Evolutionary conservation across 1,140 invertebrate species (phyloP).

Genomic region (Thalassaphorura encarpata): DNA sequence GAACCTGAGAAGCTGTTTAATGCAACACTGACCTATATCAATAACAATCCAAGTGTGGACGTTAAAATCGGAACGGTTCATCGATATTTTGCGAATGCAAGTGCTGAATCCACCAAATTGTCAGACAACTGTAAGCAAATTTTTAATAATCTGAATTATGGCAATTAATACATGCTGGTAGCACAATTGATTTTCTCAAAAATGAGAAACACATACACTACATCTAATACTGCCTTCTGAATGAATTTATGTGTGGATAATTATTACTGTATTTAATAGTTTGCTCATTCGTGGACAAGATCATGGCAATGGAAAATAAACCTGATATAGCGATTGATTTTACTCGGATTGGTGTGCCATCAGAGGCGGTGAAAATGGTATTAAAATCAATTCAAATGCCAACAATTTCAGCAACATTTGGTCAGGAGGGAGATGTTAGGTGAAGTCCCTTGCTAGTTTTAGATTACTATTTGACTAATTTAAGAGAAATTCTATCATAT

Average conservation of each 20-base stretch:
- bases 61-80: conserved; percentile 51
- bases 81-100: conserved; percentile 50
- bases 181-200: not conserved
- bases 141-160: too few species aligned
- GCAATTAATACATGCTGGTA: too few species aligned
- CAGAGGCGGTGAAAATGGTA: conserved; percentile 72
- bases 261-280: conserved; percentile 40
- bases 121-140: conserved; percentile 52
- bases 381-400: conserved; percentile 64
- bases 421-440: conserved; percentile 64
- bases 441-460: conserved; percentile 20
- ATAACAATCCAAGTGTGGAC: conserved; percentile 52
- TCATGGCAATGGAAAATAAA: conserved; percentile 47
- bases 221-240: not conserved
- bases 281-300: conserved; percentile 55
- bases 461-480: not conserved
- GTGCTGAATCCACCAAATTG: conserved; percentile 53
- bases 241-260: not conserved
- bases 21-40: conserved; percentile 54
- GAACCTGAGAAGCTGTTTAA: conserved; percentile 55
- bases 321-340: conserved; percentile 70
- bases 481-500: not conserved
- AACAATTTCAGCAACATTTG: conserved; percentile 70
- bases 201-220: not conserved
- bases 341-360: conserved; percentile 60